phyloP scores from a whole-genome alignment of 2,797 vertebrate species.

The Alosa sapidissima region DNA sequence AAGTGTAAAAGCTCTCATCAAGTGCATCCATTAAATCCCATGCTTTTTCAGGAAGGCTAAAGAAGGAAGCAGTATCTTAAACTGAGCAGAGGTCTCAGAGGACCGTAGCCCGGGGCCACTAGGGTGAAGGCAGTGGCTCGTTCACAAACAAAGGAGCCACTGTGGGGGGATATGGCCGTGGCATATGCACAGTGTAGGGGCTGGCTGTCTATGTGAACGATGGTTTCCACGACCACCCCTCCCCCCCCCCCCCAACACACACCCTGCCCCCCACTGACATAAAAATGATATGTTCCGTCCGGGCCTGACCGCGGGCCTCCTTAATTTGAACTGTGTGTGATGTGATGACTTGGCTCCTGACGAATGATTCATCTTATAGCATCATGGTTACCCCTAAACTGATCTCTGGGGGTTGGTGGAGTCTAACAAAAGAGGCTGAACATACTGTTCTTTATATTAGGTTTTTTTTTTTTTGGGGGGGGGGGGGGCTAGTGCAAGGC shows the following conservation, averaged over 20 bases:
- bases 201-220: background rate
- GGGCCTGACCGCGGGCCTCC: conserved; percentile 55
- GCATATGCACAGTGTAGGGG: background rate
- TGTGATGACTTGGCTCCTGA: conserved; percentile 61
- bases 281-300: conserved; percentile 69
- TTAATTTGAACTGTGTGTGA: conserved; percentile 64
- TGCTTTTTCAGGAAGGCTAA: background rate
- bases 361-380: background rate
- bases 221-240: conserved; percentile 31
- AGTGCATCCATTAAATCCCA: background rate
- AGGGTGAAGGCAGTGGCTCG: background rate
- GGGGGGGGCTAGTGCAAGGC: too few relatives aligned
- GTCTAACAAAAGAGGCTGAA: background rate
- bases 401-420: background rate
- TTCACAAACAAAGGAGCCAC: conserved; percentile 15
- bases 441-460: background rate
- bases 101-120: background rate
- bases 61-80: conserved; percentile 14
- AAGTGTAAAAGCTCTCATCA: background rate
- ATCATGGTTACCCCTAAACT: background rate
- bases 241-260: background rate
- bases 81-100: background rate
- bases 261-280: conserved; percentile 51
- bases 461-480: background rate
- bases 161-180: background rate